These are phyloP conservation scores for Pygoscelis antarcticus DNA, from an alignment of 2,113 vertebrate species.

Conservation along the genomic window DNA sequence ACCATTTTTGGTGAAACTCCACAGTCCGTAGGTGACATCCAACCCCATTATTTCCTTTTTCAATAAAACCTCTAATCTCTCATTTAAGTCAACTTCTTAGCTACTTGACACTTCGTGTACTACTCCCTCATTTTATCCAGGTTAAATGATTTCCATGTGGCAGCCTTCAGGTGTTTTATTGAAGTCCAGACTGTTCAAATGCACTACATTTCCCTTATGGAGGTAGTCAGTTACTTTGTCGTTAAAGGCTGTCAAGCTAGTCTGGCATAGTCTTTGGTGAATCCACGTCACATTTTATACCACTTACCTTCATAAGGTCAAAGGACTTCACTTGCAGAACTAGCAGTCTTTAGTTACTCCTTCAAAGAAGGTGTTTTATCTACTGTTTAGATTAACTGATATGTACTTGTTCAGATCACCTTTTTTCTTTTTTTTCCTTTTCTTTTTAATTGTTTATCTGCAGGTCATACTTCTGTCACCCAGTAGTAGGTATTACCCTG, in stretches of 20 bases:
- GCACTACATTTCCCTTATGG: background rate
- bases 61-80: background rate
- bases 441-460: background rate
- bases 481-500: background rate
- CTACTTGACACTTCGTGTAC: background rate
- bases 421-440: background rate
- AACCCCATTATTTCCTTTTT: background rate
- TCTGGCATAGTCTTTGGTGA: background rate
- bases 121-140: background rate
- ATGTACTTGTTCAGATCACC: background rate
- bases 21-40: background rate
- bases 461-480: background rate
- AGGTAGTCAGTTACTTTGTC: background rate
- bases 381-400: background rate
- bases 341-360: background rate
- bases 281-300: background rate
- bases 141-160: background rate
- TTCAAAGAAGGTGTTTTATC: background rate
- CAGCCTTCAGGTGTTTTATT: background rate
- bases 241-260: background rate
- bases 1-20: background rate
- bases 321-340: background rate
- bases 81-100: background rate
- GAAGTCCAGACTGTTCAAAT: background rate
- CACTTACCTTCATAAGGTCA: constrained; percentile 16